These are phyloP conservation scores for Pantherophis vulpinus DNA, from an alignment of 2,797 vertebrate genomes.

Conservation along the genomic window DNA sequence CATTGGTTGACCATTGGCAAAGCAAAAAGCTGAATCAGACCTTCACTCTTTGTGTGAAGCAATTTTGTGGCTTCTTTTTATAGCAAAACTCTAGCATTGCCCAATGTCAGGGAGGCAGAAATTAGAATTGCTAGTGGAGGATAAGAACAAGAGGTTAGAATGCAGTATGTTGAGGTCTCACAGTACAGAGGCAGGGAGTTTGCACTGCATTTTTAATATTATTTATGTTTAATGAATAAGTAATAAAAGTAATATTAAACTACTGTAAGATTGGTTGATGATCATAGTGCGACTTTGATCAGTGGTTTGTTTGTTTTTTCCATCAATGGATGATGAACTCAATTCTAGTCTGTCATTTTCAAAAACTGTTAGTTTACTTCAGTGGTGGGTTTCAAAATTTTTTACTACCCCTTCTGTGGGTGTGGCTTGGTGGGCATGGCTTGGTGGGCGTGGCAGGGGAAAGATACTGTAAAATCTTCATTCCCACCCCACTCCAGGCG, in stretches of 20 bases:
- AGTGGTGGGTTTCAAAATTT: no score
- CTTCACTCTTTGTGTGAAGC: not conserved
- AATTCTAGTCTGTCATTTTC: not conserved
- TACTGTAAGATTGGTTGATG: not conserved
- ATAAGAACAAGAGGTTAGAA: not conserved
- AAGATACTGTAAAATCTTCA: no score
- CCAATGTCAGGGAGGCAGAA: not conserved
- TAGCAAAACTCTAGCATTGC: not conserved
- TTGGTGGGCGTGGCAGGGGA: no score
- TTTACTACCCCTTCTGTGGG: no score
- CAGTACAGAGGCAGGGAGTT: not conserved
- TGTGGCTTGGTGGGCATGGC: no score
- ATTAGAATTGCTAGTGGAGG: not conserved
- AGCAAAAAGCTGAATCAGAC: not conserved
- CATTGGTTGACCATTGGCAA: not conserved
- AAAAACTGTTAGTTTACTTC: not conserved
- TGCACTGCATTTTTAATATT: not conserved
- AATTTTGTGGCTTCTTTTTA: not conserved
- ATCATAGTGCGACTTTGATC: not conserved
- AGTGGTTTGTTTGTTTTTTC: no score
- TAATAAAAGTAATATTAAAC: not conserved
- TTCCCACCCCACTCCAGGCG: no score
- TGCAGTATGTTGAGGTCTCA: not conserved
- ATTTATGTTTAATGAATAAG: not conserved
- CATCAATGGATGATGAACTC: not conserved